Percentiles rank a stretch among this genome's conserved stretches.
Evolutionary conservation across 2,888 invertebrate species (phyloP).

Genomic region (Pyralis farinalis): DNA sequence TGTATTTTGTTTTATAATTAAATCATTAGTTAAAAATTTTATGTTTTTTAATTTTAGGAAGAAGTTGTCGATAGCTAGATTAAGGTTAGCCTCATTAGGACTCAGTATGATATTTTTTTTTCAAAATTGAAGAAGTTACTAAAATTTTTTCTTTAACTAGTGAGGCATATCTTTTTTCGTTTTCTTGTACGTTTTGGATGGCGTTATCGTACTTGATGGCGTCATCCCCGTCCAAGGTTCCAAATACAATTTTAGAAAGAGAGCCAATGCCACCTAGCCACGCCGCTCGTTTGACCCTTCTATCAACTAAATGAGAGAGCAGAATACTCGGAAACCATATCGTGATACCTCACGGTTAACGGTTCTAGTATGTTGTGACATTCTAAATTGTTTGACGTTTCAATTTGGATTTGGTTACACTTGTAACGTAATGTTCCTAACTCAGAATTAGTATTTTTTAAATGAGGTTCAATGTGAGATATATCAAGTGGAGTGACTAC

Average conservation of each 20-base stretch:
- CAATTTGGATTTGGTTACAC: no score
- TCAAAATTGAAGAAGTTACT: slow-evolving; percentile 1
- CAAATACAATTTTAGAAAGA: no score
- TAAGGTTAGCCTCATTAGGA: neutral
- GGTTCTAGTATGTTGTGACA: no score
- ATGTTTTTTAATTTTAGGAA: neutral
- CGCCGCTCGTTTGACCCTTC: slow-evolving; percentile 17
- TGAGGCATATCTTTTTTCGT: slow-evolving; percentile 14
- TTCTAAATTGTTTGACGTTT: no score
- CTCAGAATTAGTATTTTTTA: slow-evolving; percentile 2
- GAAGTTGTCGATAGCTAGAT: neutral
- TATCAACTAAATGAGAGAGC: no score
- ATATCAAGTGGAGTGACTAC: no score
- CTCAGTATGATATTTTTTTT: neutral
- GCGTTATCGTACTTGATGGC: no score
- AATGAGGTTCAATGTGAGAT: slow-evolving; percentile 2
- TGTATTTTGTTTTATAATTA: neutral
- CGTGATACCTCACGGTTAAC: no score
- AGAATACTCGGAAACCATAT: no score
- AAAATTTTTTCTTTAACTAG: slow-evolving; percentile 11
- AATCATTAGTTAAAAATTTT: neutral
- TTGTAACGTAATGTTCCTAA: no score
- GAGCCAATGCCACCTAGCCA: slow-evolving; percentile 23
- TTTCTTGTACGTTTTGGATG: no score
- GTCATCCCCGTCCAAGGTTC: slow-evolving; percentile 24